These are phyloP conservation scores for Drosophila kokeensis DNA, from an alignment of 2,888 invertebrate species.

Conservation along the genomic window DNA sequence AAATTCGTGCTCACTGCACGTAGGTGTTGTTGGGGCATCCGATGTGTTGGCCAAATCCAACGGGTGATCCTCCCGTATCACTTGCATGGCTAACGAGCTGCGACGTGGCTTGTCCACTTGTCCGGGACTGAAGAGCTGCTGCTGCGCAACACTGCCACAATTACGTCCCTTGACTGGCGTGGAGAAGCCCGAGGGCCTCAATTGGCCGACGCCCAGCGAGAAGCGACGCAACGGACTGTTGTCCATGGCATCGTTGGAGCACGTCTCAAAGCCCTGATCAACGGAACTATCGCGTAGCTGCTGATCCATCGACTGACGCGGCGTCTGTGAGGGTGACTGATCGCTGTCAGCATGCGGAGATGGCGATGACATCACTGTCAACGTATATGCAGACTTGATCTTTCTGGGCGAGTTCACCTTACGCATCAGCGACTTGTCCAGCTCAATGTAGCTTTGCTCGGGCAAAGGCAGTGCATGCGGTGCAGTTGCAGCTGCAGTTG, in stretches of 20 bases:
- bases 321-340: conserved; percentile 63
- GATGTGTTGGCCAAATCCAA: conserved; percentile 55
- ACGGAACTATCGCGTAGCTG: conserved; percentile 68
- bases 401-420: conserved; percentile 78
- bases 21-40: conserved; percentile 50
- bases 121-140: conserved; percentile 73
- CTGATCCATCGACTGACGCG: conserved; percentile 48
- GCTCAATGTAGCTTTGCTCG: conserved; percentile 63
- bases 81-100: conserved; percentile 81
- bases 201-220: conserved; percentile 23
- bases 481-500: neutral
- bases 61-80: conserved; percentile 80
- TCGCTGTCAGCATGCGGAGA: conserved; percentile 77
- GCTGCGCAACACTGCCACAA: conserved; percentile 36
- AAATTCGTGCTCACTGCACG: conserved; percentile 63
- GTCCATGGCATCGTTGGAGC: conserved; percentile 73
- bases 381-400: conserved; percentile 80
- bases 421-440: conserved; percentile 70
- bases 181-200: conserved; percentile 67
- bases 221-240: conserved; percentile 68
- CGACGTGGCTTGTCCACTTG: conserved; percentile 70
- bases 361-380: conserved; percentile 80
- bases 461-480: conserved; percentile 3
- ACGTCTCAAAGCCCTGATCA: conserved; percentile 84
- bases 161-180: conserved; percentile 73